phyloP scores from a whole-genome alignment of 2,797 vertebrate genomes.

The Dendrocincla fuliginosa region DNA sequence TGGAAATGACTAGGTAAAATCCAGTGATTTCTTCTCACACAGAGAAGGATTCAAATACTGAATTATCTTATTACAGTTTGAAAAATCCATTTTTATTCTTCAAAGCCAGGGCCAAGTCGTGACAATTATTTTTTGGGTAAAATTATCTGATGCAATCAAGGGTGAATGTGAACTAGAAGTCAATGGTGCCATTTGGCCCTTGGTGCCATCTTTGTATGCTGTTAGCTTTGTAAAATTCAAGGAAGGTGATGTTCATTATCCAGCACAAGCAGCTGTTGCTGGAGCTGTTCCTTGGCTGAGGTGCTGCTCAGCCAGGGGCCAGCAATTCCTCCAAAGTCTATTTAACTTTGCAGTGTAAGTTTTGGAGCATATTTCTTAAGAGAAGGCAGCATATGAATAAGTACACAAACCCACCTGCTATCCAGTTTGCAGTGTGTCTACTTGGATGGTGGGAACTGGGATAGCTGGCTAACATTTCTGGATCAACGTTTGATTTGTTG shows the following conservation, averaged over 20 bases:
- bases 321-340: neutral
- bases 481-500: neutral
- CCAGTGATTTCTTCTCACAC: neutral
- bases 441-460: neutral
- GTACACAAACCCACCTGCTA: neutral
- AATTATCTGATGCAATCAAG: neutral
- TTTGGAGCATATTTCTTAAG: neutral
- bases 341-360: neutral
- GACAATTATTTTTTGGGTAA: neutral
- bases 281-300: slow-evolving; percentile 3
- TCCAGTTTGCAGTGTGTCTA: neutral
- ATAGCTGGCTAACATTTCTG: neutral
- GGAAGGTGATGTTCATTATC: neutral
- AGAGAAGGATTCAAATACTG: neutral
- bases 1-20: neutral
- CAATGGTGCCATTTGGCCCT: neutral
- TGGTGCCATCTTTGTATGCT: neutral
- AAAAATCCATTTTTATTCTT: neutral
- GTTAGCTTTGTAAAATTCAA: neutral
- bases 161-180: neutral
- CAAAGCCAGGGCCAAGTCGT: neutral
- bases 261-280: neutral
- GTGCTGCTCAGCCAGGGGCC: neutral
- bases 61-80: neutral
- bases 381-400: neutral